phyloP scores from a whole-genome alignment of 2,888 invertebrate species.

The Eumacrocentrus americanus region DNA sequence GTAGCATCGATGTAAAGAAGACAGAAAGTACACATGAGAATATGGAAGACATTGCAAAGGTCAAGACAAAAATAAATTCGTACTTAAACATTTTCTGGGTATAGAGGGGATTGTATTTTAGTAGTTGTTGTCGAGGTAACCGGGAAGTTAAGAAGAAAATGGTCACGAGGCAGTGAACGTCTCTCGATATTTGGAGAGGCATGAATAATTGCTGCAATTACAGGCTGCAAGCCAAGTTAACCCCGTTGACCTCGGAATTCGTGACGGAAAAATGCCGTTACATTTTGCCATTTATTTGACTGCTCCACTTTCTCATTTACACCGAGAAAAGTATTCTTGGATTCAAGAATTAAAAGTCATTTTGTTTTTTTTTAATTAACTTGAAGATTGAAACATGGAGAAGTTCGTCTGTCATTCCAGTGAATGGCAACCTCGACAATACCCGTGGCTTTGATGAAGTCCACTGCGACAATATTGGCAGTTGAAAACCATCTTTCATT shows the following conservation, averaged over 20 bases:
- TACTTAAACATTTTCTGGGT: background rate
- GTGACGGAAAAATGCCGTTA: conserved; percentile 9
- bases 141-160: conserved; percentile 7
- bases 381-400: background rate
- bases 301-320: background rate
- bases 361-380: background rate
- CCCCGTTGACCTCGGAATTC: conserved; percentile 20
- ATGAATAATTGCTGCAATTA: conserved; percentile 39
- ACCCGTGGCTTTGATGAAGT: background rate
- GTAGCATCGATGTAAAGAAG: conserved; percentile 1
- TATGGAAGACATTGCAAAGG: background rate
- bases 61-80: conserved; percentile 9
- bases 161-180: conserved; percentile 14
- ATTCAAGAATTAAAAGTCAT: background rate
- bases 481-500: background rate
- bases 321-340: background rate
- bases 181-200: conserved; percentile 29
- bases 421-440: background rate
- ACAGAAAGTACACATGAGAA: background rate
- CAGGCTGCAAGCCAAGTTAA: conserved; percentile 27
- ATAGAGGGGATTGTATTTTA: background rate
- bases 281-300: conserved; percentile 3
- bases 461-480: background rate
- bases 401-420: background rate
- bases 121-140: background rate